A percentile compares a stretch with the other conserved stretches of the same genome.
Conservation (phyloP, 2,113 vertebrate genomes). For the Galbula dea region DNA sequence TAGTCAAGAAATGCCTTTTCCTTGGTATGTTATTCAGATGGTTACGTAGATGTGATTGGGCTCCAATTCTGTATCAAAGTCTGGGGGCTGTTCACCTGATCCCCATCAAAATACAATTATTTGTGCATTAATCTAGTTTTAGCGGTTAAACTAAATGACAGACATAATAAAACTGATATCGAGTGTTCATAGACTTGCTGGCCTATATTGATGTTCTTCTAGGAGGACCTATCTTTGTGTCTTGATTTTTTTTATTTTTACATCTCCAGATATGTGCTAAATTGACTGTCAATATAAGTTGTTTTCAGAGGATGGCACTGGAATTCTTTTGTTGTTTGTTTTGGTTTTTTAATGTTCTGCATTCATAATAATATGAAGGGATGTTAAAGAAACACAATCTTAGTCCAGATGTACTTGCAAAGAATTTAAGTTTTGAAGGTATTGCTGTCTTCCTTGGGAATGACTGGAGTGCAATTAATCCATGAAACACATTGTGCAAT, state of each 20-base stretch:
- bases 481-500: slow-evolving; percentile 20
- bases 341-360: background rate
- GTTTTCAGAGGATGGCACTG: background rate
- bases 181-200: background rate
- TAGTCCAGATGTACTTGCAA: slow-evolving; percentile 1
- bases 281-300: background rate
- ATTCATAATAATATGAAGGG: background rate
- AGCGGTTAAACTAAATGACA: background rate
- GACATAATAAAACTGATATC: background rate
- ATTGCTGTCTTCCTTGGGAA: background rate
- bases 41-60: background rate
- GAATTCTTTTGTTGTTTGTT: background rate
- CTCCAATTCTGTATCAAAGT: background rate
- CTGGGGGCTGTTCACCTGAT: background rate
- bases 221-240: background rate
- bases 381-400: background rate
- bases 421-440: background rate
- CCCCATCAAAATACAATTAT: background rate
- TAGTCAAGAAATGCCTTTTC: background rate
- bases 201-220: background rate
- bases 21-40: background rate
- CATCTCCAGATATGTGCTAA: background rate
- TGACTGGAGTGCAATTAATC: slow-evolving; percentile 34
- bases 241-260: background rate
- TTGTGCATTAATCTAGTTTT: background rate